Evolutionary conservation across 2,888 invertebrate genomes (phyloP).

Genomic region (Ornithoptera alexandrae): DNA sequence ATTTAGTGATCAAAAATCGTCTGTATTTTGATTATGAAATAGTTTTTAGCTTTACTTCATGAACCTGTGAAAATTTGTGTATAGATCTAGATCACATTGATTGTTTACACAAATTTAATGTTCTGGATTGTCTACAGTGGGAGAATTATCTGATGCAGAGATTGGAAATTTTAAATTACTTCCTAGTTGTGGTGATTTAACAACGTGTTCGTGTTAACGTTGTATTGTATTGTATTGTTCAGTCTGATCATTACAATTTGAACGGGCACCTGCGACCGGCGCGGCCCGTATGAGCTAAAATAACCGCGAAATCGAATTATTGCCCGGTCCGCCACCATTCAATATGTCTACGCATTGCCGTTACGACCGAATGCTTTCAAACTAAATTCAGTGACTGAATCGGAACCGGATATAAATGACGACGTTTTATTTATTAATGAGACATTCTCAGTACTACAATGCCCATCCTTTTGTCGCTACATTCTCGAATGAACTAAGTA

Average conservation of each 20-base stretch:
- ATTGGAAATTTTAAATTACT: conserved; percentile 27
- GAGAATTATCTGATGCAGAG: conserved; percentile 15
- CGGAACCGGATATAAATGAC: conserved; percentile 50
- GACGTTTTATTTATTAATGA: conserved; percentile 24
- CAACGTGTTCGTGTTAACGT: conserved; percentile 28
- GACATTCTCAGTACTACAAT: neutral
- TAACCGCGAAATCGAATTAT: conserved; percentile 76
- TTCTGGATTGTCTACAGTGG: conserved; percentile 25
- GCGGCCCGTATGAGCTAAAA: conserved; percentile 64
- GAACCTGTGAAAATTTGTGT: conserved; percentile 43
- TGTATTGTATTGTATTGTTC: conserved; percentile 46
- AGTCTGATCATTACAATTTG: conserved; percentile 59
- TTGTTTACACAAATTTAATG: conserved; percentile 34
- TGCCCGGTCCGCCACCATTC: conserved; percentile 59
- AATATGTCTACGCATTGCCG: conserved; percentile 58
- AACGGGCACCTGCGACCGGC: conserved; percentile 60
- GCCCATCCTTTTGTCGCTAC: conserved; percentile 1
- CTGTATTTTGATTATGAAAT: conserved; percentile 33
- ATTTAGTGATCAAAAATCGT: no score
- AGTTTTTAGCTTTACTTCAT: conserved; percentile 66
- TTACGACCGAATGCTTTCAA: conserved; percentile 53
- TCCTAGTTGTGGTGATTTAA: conserved; percentile 32
- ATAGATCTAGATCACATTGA: conserved; percentile 41
- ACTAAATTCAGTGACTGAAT: conserved; percentile 48
- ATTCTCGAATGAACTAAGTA: conserved; percentile 6